phyloP scores from a whole-genome alignment of 2,888 invertebrate species.

The Panorpa germanica region DNA sequence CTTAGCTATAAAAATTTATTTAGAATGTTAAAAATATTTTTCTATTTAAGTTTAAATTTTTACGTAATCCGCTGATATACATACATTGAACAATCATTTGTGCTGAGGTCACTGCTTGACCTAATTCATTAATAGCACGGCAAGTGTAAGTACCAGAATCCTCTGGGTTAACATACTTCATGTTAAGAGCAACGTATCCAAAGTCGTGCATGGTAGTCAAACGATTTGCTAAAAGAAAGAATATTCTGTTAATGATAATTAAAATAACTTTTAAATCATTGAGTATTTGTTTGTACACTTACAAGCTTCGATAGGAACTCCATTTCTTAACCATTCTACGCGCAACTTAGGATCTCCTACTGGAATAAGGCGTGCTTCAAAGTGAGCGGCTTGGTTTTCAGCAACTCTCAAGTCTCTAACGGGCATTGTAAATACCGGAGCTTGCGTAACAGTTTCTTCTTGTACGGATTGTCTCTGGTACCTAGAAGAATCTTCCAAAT shows the following conservation, averaged over 20 bases:
- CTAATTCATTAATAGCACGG: constrained; percentile 77
- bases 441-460: constrained; percentile 67
- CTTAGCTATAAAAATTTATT: constrained; percentile 52
- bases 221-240: constrained; percentile 47
- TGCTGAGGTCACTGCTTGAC: constrained; percentile 89
- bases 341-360: constrained; percentile 85
- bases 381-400: constrained; percentile 85
- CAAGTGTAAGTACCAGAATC: constrained; percentile 96
- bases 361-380: constrained; percentile 84
- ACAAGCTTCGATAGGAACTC: constrained; percentile 79
- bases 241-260: constrained; percentile 2
- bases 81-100: constrained; percentile 74
- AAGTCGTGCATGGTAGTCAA: constrained; percentile 93
- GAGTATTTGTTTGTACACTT: constrained; percentile 20
- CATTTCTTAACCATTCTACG: constrained; percentile 87
- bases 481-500: constrained; percentile 62
- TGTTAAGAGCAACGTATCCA: constrained; percentile 88
- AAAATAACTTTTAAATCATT: not conserved
- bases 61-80: constrained; percentile 17
- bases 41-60: constrained; percentile 2
- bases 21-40: constrained; percentile 7
- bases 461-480: constrained; percentile 52
- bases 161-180: constrained; percentile 87
- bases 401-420: constrained; percentile 69
- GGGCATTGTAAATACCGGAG: constrained; percentile 84